phyloP scores from a whole-genome alignment of 2,797 vertebrate species.

The Luscinia luscinia region DNA sequence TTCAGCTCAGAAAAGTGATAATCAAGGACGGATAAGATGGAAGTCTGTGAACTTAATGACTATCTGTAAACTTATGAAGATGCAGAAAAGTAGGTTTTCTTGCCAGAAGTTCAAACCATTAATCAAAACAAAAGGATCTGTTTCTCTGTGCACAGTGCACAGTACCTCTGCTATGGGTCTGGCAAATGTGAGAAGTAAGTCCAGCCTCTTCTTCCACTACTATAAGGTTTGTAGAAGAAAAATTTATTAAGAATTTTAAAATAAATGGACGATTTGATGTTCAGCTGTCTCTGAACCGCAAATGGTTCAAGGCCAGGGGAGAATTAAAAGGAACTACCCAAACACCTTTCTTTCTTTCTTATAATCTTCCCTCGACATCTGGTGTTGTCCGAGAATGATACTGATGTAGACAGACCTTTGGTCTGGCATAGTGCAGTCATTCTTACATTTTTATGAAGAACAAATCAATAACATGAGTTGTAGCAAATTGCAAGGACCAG shows the following conservation, averaged over 20 bases:
- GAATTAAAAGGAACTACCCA: neutral
- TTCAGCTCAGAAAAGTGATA: neutral
- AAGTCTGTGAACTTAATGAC: neutral
- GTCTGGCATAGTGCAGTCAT: neutral
- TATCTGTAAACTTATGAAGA: neutral
- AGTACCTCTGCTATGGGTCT: neutral
- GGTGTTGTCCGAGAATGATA: neutral
- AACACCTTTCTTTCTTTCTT: neutral
- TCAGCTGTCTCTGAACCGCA: neutral
- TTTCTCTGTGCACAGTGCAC: neutral
- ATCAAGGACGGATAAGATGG: neutral
- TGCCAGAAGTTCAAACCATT: neutral
- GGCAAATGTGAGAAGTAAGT: neutral
- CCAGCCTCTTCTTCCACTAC: neutral
- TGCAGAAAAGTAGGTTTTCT: neutral
- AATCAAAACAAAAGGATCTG: neutral
- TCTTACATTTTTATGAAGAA: constrained; percentile 52
- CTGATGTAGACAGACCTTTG: neutral
- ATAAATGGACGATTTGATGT: neutral
- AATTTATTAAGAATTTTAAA: neutral
- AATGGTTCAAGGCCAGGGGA: neutral
- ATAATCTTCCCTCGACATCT: constrained; percentile 31
- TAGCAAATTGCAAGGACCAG: constrained; percentile 46
- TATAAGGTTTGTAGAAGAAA: neutral
- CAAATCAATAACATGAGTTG: constrained; percentile 55